A percentile compares a stretch with the other conserved stretches of the same genome.
Conservation (phyloP, 2,888 invertebrate species). For the Brachynemurus nebulosus region DNA sequence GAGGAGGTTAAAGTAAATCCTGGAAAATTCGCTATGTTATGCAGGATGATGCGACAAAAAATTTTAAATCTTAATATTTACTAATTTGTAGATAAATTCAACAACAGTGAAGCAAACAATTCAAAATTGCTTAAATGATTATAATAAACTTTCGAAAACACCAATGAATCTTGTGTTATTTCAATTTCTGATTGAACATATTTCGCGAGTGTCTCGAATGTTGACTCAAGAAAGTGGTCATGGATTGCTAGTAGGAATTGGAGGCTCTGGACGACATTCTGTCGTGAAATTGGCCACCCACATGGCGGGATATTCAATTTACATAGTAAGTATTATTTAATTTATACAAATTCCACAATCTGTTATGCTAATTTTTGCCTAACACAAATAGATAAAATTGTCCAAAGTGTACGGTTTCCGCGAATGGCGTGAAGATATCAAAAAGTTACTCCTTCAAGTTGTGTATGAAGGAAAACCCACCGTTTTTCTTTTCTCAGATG, state of each 20-base stretch:
- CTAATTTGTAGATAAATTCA: too few species aligned
- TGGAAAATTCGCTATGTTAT: too few species aligned
- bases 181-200: conserved; percentile 85
- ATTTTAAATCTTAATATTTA: too few species aligned
- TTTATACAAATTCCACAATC: background rate
- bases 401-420: conserved; percentile 62
- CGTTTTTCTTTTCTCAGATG: conserved; percentile 80
- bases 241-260: conserved; percentile 76
- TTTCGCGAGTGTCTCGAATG: conserved; percentile 68
- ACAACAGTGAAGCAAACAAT: too few species aligned
- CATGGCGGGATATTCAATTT: conserved; percentile 49
- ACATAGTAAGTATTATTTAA: conserved; percentile 23
- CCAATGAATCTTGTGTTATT: conserved; percentile 88
- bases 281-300: conserved; percentile 73
- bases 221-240: conserved; percentile 75
- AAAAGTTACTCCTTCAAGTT: conserved; percentile 62
- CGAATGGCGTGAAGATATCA: conserved; percentile 91
- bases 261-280: conserved; percentile 82
- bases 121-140: conserved; percentile 70
- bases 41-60: too few species aligned
- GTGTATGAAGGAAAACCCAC: conserved; percentile 77
- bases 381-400: conserved; percentile 56
- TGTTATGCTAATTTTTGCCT: background rate
- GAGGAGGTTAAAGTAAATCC: too few species aligned
- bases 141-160: conserved; percentile 71